These are phyloP conservation scores for Liopterus haemorrhoidalis DNA, from an alignment of 2,888 invertebrate genomes.

Conservation along the genomic window DNA sequence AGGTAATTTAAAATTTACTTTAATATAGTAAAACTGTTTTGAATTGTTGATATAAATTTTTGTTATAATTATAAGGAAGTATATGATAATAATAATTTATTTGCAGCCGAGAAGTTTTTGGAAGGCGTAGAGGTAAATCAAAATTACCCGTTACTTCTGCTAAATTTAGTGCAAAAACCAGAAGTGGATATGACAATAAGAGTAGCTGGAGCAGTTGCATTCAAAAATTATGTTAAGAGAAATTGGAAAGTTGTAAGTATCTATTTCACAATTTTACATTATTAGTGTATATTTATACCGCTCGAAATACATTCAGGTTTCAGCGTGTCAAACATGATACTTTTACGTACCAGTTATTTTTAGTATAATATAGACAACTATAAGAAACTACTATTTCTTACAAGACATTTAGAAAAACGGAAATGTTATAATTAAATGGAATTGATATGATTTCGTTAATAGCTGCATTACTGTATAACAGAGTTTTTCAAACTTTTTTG, in stretches of 20 bases:
- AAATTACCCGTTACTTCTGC: slow-evolving; percentile 80
- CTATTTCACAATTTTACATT: slow-evolving; percentile 6
- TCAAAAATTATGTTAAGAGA: slow-evolving; percentile 94
- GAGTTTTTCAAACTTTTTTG: too few species aligned
- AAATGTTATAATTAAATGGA: too few species aligned
- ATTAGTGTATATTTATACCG: slow-evolving; percentile 2
- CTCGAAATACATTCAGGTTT: too few species aligned
- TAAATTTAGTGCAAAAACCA: slow-evolving; percentile 79
- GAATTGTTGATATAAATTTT: slow-evolving; percentile 2
- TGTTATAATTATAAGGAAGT: slow-evolving; percentile 4
- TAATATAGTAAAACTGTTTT: neutral
- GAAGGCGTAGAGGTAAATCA: slow-evolving; percentile 85
- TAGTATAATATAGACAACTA: too few species aligned
- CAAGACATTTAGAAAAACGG: too few species aligned
- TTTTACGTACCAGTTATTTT: too few species aligned
- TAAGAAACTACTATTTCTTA: too few species aligned
- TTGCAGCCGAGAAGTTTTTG: slow-evolving; percentile 83
- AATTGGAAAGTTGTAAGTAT: slow-evolving; percentile 83
- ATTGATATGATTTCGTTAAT: too few species aligned
- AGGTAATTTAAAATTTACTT: slow-evolving; percentile 53
- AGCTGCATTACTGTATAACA: too few species aligned
- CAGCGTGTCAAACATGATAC: too few species aligned
- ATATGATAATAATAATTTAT: slow-evolving; percentile 27
- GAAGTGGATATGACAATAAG: slow-evolving; percentile 75
- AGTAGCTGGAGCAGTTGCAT: slow-evolving; percentile 85